Evolutionary conservation across 2,888 invertebrate species (phyloP).

Genomic region (Dasypolia templi): DNA sequence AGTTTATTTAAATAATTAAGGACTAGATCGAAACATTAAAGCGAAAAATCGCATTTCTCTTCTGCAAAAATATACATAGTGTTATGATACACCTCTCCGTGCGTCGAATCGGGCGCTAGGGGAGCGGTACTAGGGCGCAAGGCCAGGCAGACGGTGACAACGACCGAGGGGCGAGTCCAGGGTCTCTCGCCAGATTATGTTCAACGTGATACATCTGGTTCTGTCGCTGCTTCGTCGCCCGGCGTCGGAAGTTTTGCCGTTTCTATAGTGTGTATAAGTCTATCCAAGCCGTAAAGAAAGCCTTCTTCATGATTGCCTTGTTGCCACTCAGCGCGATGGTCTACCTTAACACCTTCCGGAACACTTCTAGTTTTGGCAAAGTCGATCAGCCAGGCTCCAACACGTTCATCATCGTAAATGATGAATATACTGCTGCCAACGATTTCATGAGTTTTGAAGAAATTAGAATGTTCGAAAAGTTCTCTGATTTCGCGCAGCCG

Average conservation of each 20-base stretch:
- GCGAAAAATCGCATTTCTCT: constrained; percentile 84
- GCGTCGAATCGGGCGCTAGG: constrained; percentile 76
- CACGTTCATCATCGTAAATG: constrained; percentile 96
- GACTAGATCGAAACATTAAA: constrained; percentile 87
- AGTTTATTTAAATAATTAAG: constrained; percentile 77
- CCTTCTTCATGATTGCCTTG: constrained; percentile 99
- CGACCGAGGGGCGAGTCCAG: constrained; percentile 85
- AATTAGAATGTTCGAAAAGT: constrained; percentile 95
- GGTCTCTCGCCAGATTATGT: constrained; percentile 76
- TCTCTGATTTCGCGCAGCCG: constrained; percentile 94
- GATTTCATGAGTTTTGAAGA: constrained; percentile 97
- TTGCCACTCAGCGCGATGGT: constrained; percentile 95
- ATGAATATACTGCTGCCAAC: constrained; percentile 98
- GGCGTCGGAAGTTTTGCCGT: constrained; percentile 77
- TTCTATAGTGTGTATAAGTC: constrained; percentile 93
- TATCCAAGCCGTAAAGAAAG: constrained; percentile 97
- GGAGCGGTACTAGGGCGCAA: constrained; percentile 74
- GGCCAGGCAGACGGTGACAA: constrained; percentile 79
- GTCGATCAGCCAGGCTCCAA: constrained; percentile 99
- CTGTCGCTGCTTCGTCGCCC: constrained; percentile 75
- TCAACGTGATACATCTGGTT: constrained; percentile 89
- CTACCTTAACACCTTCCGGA: constrained; percentile 92
- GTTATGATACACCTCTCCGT: constrained; percentile 82
- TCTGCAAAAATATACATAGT: constrained; percentile 79
- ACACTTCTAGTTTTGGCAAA: constrained; percentile 97